Evolutionary conservation across 2,113 vertebrate genomes (phyloP).

Genomic region (Buteo buteo): DNA sequence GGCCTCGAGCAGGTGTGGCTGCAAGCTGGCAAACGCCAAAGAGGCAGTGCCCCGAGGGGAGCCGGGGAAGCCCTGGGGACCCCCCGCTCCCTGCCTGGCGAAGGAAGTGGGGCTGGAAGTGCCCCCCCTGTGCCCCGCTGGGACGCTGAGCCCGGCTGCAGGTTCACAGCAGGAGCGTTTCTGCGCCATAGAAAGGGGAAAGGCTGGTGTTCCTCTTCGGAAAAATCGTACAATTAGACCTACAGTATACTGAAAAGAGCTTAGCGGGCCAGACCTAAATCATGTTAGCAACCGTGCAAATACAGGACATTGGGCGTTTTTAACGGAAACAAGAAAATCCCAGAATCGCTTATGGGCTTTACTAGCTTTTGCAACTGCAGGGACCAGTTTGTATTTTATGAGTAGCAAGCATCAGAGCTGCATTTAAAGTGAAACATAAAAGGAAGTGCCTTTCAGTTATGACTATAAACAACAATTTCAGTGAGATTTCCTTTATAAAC

Average conservation of each 20-base stretch:
- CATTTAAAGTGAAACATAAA: background rate
- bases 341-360: background rate
- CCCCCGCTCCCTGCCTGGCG: background rate
- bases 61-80: background rate
- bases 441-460: background rate
- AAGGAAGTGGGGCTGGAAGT: background rate
- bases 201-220: background rate
- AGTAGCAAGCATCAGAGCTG: background rate
- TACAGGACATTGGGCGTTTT: background rate
- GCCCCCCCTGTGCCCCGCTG: background rate
- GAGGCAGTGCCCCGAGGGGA: background rate
- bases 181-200: background rate
- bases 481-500: background rate
- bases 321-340: background rate
- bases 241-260: slow-evolving; percentile 5
- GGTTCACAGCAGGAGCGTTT: background rate
- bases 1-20: slow-evolving; percentile 56
- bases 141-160: background rate
- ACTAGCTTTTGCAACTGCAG: background rate
- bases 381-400: background rate
- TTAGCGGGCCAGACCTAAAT: background rate
- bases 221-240: background rate
- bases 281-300: background rate
- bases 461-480: background rate
- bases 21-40: background rate